Percentiles rank a stretch among this genome's conserved stretches.
These are phyloP conservation scores for Odocoileus hemionus DNA, from an alignment of 2,113 vertebrate species.

Conservation along the genomic window DNA sequence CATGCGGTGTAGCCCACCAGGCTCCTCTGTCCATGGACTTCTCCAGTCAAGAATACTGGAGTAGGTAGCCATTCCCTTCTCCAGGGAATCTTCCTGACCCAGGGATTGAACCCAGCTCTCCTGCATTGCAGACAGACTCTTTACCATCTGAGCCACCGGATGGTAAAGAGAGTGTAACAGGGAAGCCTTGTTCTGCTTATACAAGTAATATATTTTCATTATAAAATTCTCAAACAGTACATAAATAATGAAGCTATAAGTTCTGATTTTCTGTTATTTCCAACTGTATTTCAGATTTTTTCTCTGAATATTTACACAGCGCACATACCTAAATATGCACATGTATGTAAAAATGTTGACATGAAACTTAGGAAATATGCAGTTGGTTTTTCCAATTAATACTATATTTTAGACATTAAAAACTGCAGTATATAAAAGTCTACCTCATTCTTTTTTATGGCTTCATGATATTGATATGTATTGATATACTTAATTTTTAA, in stretches of 20 bases:
- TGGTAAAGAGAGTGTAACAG: background rate
- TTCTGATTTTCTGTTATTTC: background rate
- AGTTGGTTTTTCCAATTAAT: background rate
- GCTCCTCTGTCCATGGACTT: background rate
- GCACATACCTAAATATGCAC: background rate
- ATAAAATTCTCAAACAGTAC: background rate
- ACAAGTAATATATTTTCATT: background rate
- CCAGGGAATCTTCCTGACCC: background rate
- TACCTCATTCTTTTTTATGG: background rate
- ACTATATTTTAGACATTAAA: background rate
- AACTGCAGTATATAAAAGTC: background rate
- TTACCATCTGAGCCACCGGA: background rate
- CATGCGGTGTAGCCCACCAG: background rate
- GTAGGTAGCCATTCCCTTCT: background rate
- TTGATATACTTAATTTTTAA: background rate
- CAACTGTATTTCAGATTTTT: background rate
- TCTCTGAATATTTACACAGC: background rate
- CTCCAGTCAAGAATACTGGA: background rate
- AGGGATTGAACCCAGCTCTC: background rate
- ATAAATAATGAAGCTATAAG: background rate
- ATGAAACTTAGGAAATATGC: background rate
- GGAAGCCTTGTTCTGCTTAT: background rate
- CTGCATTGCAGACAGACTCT: background rate
- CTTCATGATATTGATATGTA: background rate
- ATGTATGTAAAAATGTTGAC: background rate